These are phyloP conservation scores for Trissonchulus latispiculum DNA, from an alignment of 2,888 invertebrate genomes.

Conservation along the genomic window DNA sequence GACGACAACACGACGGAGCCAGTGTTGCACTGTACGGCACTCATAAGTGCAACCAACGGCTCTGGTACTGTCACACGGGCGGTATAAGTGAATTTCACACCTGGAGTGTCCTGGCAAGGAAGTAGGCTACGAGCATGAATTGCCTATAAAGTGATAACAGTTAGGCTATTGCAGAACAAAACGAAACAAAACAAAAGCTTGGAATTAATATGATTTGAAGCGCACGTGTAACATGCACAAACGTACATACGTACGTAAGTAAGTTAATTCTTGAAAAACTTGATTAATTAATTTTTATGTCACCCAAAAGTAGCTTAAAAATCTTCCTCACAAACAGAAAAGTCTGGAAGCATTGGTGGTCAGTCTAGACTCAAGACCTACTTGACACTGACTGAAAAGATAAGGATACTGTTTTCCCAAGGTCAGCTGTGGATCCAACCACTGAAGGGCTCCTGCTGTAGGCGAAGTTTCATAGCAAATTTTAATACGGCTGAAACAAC, in stretches of 20 bases:
- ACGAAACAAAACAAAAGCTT: too few species aligned
- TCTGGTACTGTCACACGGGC: constrained; percentile 63
- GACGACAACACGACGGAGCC: constrained; percentile 41
- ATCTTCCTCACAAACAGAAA: constrained; percentile 48
- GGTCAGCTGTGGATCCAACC: constrained; percentile 75
- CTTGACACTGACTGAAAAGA: constrained; percentile 53
- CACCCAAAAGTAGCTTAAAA: background rate
- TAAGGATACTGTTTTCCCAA: constrained; percentile 74
- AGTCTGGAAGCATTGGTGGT: constrained; percentile 79
- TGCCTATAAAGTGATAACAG: constrained; percentile 53
- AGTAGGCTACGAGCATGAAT: constrained; percentile 78
- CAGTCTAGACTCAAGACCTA: constrained; percentile 48
- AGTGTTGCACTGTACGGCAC: constrained; percentile 57
- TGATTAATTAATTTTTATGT: too few species aligned
- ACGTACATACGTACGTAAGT: too few species aligned
- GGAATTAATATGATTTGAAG: background rate
- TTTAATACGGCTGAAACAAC: background rate
- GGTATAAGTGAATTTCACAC: constrained; percentile 72
- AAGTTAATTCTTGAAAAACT: too few species aligned
- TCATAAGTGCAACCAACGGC: constrained; percentile 73
- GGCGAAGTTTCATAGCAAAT: background rate
- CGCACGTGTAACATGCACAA: background rate
- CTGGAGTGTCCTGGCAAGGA: constrained; percentile 85
- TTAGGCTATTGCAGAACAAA: too few species aligned
- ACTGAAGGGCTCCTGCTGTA: constrained; percentile 60